These are phyloP conservation scores for Cariama cristata DNA, from an alignment of 2,113 vertebrate genomes.

Conservation along the genomic window DNA sequence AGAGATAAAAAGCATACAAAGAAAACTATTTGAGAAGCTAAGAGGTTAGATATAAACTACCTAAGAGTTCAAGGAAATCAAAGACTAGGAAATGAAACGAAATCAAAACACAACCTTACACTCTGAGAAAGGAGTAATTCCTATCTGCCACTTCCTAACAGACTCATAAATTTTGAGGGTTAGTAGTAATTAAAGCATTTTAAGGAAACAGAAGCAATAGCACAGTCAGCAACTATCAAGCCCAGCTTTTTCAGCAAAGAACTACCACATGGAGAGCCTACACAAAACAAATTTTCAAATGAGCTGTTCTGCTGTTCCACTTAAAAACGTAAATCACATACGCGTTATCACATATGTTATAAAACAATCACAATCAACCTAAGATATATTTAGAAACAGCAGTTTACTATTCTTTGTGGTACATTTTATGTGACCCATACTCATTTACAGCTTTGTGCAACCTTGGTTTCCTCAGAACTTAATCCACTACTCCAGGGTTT, in stretches of 20 bases:
- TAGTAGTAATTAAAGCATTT: not conserved
- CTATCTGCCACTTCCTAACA: not conserved
- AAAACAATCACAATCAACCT: not conserved
- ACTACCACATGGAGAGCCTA: not conserved
- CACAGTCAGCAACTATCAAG: not conserved
- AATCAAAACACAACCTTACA: not conserved
- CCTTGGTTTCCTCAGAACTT: not conserved
- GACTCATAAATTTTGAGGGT: not conserved
- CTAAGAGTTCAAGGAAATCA: not conserved
- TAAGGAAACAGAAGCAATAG: not conserved
- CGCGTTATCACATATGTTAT: no score
- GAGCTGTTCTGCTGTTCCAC: accelerated
- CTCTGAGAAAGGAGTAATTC: not conserved
- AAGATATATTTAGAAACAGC: not conserved
- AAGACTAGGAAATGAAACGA: not conserved
- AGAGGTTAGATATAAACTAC: not conserved
- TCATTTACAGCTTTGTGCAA: not conserved
- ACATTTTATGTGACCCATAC: not conserved
- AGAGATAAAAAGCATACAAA: not conserved
- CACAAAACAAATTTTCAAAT: not conserved
- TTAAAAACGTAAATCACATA: no score
- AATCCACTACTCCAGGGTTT: not conserved
- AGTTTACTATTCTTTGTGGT: not conserved
- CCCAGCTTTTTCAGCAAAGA: not conserved
- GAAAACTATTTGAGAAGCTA: not conserved